These are phyloP conservation scores for Peromyscus nudipes DNA, from an alignment of 2,797 vertebrate genomes.

Conservation along the genomic window DNA sequence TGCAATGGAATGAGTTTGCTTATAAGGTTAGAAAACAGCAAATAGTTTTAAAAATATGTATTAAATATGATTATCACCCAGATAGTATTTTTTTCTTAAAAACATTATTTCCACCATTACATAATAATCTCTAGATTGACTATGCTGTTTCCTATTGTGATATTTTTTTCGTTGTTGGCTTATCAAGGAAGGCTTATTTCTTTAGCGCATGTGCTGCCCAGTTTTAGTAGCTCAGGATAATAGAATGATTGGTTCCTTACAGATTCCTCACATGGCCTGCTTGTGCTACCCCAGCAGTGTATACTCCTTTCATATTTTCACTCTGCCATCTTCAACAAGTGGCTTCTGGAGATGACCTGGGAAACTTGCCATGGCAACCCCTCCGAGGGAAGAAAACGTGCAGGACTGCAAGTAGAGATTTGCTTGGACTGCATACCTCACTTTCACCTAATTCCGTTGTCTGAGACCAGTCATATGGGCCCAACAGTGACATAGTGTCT, in stretches of 20 bases:
- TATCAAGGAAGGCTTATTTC: background rate
- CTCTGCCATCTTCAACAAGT: background rate
- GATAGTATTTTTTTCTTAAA: conserved; percentile 19
- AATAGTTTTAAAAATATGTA: conserved; percentile 29
- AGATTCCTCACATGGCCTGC: background rate
- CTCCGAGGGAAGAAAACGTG: background rate
- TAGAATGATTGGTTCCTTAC: background rate
- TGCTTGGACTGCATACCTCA: background rate
- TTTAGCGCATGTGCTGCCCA: background rate
- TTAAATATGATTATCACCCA: conserved; percentile 7
- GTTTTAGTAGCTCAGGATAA: background rate
- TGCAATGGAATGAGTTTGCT: conserved; percentile 3
- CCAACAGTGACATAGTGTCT: background rate
- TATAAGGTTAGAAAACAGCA: conserved; percentile 32
- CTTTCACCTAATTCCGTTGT: background rate
- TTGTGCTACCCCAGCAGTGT: background rate
- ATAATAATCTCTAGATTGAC: background rate
- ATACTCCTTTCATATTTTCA: background rate
- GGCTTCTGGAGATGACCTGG: background rate
- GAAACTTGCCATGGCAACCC: background rate
- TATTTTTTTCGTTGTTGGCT: background rate
- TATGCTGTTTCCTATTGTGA: background rate
- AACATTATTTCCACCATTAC: conserved; percentile 33
- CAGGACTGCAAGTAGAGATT: too few relatives aligned
- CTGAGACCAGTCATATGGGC: background rate